Conservation (phyloP, 2,888 invertebrate genomes). For the Ochropleura plecta region DNA sequence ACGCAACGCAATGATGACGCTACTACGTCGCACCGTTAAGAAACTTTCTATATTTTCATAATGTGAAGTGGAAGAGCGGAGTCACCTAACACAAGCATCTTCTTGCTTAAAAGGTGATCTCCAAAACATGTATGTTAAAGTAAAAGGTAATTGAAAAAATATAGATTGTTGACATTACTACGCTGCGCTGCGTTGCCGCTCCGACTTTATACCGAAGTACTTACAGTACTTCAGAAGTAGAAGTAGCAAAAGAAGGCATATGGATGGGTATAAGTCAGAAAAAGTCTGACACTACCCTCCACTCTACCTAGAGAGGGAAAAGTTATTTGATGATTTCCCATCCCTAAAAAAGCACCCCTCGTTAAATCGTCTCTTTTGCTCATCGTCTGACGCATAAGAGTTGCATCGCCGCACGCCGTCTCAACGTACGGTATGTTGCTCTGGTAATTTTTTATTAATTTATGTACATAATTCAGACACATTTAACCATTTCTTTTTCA, state of each 20-base stretch:
- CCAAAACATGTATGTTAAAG: too few species aligned
- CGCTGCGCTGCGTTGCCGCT: background rate
- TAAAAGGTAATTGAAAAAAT: background rate
- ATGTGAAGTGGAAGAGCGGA: too few species aligned
- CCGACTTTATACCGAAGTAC: background rate
- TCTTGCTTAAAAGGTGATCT: too few species aligned
- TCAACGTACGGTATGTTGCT: background rate
- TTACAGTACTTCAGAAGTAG: background rate
- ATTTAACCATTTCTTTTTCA: background rate
- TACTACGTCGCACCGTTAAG: background rate
- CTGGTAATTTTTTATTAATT: background rate
- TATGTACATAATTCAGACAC: background rate
- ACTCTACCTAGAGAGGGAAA: too few species aligned
- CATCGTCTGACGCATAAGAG: background rate
- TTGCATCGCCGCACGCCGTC: background rate
- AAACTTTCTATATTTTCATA: background rate
- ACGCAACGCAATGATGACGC: background rate
- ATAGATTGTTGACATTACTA: background rate
- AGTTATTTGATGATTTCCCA: too few species aligned
- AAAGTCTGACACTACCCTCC: too few species aligned
- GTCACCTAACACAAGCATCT: too few species aligned
- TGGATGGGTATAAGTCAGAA: too few species aligned
- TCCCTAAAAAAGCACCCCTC: too few species aligned
- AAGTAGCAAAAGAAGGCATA: too few species aligned
- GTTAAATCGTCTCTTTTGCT: background rate